Conservation (phyloP, 2,888 invertebrate species). For the Sussaba pulchella region DNA sequence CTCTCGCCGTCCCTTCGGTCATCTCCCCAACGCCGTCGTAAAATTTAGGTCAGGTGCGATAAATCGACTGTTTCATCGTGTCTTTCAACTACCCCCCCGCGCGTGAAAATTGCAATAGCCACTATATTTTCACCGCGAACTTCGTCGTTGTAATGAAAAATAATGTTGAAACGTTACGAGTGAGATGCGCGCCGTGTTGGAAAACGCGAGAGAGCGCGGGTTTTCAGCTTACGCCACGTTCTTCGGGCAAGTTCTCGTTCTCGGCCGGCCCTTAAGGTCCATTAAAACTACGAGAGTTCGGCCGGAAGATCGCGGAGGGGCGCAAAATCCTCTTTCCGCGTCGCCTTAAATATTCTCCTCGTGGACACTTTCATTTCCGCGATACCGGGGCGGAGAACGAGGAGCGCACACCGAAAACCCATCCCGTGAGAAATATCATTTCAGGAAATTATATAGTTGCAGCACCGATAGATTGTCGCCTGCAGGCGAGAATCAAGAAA, state of each 20-base stretch:
- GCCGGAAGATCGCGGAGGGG: constrained; percentile 33
- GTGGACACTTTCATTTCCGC: constrained; percentile 78
- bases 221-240: too few species aligned
- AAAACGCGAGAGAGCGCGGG: not conserved
- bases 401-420: not conserved
- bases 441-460: constrained; percentile 73
- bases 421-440: constrained; percentile 73
- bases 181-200: not conserved
- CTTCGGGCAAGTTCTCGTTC: not conserved
- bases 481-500: not conserved
- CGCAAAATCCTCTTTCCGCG: constrained; percentile 43
- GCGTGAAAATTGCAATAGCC: constrained; percentile 20
- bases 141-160: constrained; percentile 20
- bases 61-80: constrained; percentile 10
- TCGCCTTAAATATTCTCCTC: constrained; percentile 72
- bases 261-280: constrained; percentile 25
- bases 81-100: not conserved
- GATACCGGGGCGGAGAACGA: constrained; percentile 47
- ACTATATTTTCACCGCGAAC: constrained; percentile 8
- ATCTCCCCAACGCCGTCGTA: not conserved
- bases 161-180: constrained; percentile 17
- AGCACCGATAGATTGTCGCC: constrained; percentile 48
- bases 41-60: constrained; percentile 37
- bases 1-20: too few species aligned
- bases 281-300: constrained; percentile 55